Evolutionary conservation across 2,113 vertebrate genomes (phyloP), one percentile per base, ranked within the genome.

Genomic region (Ptyas mucosa): DNA sequence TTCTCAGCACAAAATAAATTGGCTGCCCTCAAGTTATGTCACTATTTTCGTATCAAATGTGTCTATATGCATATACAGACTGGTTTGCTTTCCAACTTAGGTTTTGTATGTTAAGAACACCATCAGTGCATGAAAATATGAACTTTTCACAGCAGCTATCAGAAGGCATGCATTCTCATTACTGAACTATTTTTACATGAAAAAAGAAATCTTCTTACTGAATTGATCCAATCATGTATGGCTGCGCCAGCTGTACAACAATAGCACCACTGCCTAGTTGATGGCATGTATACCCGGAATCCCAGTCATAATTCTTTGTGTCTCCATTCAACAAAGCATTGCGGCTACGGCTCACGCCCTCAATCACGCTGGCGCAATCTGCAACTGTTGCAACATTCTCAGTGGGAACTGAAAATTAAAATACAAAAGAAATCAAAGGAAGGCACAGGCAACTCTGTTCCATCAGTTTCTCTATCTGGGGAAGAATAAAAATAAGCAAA

Each of bases 221-320:
- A 95, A 99, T 97, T 0, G 99, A 99, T 8, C 98, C 97, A 1
- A 99, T 98, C 97, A 98, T 98, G 97, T 98, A 99, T 0, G 99
- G 99, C 96, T 99, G 99, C 34, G 99, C 99, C 51, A 99, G 98
- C 94, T 99, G 99, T 86, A 99, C 98, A 89, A 99, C 98, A 53
- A 99, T 99, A 1, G 99, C 99, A 12, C 99, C 99, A 0, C 99
- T 99, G 86, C 99, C 99, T 91, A 99, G 98, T 96, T 99, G 99
- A 90, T 99, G 99, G 94, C 99, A 99, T 0, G 99, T 99, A 96
- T 99, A 99, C 8, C 99, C 99, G 0, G 99, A 99, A 97, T 99
- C 99, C 99, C 99, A 99, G 15, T 99, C 99, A 34, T 99, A 99
- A 97, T 99, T 99, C 93, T 98, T 99, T 0, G 99, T 99, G 98